Evolutionary conservation across 1,140 invertebrate species (phyloP), one percentile per base, ranked within the genome.

Genomic region (Propsilocerus akamusi): DNA sequence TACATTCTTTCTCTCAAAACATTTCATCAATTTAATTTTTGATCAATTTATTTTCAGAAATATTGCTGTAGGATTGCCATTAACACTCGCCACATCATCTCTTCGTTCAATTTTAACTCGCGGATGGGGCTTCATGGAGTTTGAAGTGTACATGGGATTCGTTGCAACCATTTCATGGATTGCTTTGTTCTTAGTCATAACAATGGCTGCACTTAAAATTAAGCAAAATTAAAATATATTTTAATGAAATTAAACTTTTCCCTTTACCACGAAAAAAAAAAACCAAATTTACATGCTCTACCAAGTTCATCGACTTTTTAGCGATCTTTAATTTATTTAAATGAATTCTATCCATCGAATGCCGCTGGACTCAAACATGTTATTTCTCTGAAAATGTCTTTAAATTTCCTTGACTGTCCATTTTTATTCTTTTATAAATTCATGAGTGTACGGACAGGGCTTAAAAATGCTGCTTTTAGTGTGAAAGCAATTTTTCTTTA

Each of bases 21-120:
- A 12, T 22, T 46, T 17, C 25, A n/a, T 12, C 12, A 23, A n/a
- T 26, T 0, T 20, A 23, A 32, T 56, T 58, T 30, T 20, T 17
- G n/a, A n/a, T n/a, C n/a, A n/a, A n/a, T n/a, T 1, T 41, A 25
- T 30, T 23, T 49, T 12, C 26, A 65, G 63, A 53, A 84, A 86
- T 59, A 75, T 96, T 25, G 84, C 87, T 3, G 77, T 84, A 46
- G 78, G 82, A 56, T 72, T 96, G 30, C 93, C 93, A 0, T 69
- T 95, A 46, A 97, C 93, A 1, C 74, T 93, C 59, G 88, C 91
- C 7, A 92, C 89, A 22, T 88, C 91, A 34, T 82, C 89, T 0
- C 72, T 96, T 51, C 73, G 93, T 49, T 84, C 85, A 20, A 85
- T 97, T 59, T 69, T 96, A 25, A 89, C 90, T 0, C 74, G 90